Conservation (phyloP, 2,797 vertebrate genomes). For the Zenarchopterus dispar region DNA sequence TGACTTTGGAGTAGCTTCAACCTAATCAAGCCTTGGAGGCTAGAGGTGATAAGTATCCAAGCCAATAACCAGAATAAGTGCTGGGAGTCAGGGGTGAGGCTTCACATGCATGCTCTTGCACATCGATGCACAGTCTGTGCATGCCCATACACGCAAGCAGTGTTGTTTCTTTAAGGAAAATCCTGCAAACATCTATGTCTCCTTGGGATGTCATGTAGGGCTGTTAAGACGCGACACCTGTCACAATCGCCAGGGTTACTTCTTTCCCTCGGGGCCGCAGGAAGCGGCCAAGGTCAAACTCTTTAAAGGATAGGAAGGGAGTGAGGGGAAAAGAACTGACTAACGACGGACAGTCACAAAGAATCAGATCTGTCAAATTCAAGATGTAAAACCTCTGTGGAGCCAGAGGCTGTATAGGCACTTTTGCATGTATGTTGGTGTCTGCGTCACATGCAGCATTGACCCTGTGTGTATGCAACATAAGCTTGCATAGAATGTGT, state of each 20-base stretch:
- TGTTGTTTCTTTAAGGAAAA: slow-evolving; percentile 65
- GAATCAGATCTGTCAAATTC: slow-evolving; percentile 63
- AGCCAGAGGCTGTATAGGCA: slow-evolving; percentile 31
- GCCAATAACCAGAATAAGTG: slow-evolving; percentile 71
- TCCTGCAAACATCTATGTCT: slow-evolving; percentile 61
- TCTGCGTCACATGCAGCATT: slow-evolving; percentile 6
- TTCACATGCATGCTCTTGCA: slow-evolving; percentile 6
- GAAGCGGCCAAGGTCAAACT: slow-evolving; percentile 77
- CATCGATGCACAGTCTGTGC: slow-evolving; percentile 9
- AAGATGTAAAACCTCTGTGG: slow-evolving; percentile 50
- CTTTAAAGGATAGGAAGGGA: slow-evolving; percentile 63
- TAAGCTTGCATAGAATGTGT: neutral
- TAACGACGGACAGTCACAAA: slow-evolving; percentile 66
- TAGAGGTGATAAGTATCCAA: slow-evolving; percentile 75
- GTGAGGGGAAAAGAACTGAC: slow-evolving; percentile 63
- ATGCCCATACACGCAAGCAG: slow-evolving; percentile 4
- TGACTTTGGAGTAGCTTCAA: slow-evolving; percentile 73
- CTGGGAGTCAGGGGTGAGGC: slow-evolving; percentile 46
- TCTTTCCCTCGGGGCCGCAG: slow-evolving; percentile 64
- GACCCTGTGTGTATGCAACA: neutral
- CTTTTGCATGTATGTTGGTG: slow-evolving; percentile 17
- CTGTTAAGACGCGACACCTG: slow-evolving; percentile 75
- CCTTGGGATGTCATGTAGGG: slow-evolving; percentile 69
- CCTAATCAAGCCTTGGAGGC: slow-evolving; percentile 75
- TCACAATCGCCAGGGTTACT: slow-evolving; percentile 72